Evolutionary conservation across 2,113 vertebrate genomes (phyloP).

Genomic region (Oxyura jamaicensis): DNA sequence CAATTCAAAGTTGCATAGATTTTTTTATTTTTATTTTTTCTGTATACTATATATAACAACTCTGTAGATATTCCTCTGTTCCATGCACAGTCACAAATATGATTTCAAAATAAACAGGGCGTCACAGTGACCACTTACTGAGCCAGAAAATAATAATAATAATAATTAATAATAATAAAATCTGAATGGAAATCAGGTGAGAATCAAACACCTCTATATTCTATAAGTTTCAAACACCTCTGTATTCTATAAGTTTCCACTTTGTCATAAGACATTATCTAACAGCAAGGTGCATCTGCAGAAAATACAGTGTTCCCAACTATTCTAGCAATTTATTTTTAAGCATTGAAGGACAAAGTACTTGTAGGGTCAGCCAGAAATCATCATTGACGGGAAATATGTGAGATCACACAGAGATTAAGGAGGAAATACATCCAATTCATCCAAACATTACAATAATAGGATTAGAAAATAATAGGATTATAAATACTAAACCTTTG

Average conservation of each 20-base stretch:
- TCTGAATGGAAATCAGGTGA: constrained; percentile 13
- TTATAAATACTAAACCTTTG: constrained; percentile 75
- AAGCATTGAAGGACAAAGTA: constrained; percentile 76
- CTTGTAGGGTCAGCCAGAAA: constrained; percentile 86
- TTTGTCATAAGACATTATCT: constrained; percentile 27
- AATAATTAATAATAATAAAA: not conserved
- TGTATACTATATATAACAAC: constrained; percentile 27
- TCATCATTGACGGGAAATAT: constrained; percentile 78
- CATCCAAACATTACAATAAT: constrained; percentile 89
- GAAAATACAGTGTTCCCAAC: constrained; percentile 23
- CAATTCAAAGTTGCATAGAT: constrained; percentile 61
- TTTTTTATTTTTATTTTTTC: constrained; percentile 20
- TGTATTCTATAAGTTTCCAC: not conserved
- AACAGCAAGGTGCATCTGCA: constrained; percentile 7
- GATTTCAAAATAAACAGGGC: constrained; percentile 29
- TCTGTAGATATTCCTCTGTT: constrained; percentile 29
- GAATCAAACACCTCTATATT: not conserved
- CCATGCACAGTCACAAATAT: constrained; percentile 26
- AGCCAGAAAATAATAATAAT: not conserved
- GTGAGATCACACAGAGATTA: constrained; percentile 82
- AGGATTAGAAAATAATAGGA: constrained; percentile 88
- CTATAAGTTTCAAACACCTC: not conserved
- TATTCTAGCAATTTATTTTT: constrained; percentile 46
- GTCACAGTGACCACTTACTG: not conserved
- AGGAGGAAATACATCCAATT: constrained; percentile 89